These are phyloP conservation scores for Sorex maritimensis DNA, from an alignment of 2,797 vertebrate species.

Conservation along the genomic window DNA sequence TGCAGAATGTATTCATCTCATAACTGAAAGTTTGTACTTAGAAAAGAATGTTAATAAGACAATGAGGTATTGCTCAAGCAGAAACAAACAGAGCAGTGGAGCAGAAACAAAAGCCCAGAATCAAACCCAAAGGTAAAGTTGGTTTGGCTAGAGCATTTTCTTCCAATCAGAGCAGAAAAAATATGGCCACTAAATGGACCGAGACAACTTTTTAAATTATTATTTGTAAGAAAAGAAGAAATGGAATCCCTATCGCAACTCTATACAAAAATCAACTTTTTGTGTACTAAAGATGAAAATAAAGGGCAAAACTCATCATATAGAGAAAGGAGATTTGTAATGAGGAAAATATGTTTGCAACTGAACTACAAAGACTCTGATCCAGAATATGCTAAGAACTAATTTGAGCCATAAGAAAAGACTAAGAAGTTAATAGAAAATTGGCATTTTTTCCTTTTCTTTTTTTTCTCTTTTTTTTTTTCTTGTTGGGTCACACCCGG, in stretches of 20 bases:
- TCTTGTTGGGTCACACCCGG: too few relatives aligned
- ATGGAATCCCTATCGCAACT: conserved; percentile 22
- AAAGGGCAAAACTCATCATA: neutral
- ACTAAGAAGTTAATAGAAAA: neutral
- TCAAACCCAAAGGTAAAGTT: neutral
- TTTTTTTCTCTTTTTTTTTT: too few relatives aligned
- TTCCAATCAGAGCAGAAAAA: neutral
- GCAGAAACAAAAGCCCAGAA: neutral
- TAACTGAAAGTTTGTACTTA: neutral
- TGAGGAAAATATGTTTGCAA: conserved; percentile 6
- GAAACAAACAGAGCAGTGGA: neutral
- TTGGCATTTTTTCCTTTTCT: neutral
- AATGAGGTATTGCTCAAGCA: neutral
- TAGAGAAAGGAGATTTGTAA: neutral
- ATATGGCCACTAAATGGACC: neutral
- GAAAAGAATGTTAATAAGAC: neutral
- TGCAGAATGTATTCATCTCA: neutral
- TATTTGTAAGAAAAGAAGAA: neutral
- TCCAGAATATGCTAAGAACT: neutral
- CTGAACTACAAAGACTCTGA: neutral
- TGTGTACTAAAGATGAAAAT: neutral
- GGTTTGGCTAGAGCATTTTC: neutral
- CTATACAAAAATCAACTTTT: neutral
- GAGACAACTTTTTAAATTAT: neutral
- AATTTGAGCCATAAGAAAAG: neutral